A percentile compares a stretch with the other conserved stretches of the same genome.
Evolutionary conservation across 1,140 invertebrate genomes (phyloP).

Genomic region (Drosophila sp.): DNA sequence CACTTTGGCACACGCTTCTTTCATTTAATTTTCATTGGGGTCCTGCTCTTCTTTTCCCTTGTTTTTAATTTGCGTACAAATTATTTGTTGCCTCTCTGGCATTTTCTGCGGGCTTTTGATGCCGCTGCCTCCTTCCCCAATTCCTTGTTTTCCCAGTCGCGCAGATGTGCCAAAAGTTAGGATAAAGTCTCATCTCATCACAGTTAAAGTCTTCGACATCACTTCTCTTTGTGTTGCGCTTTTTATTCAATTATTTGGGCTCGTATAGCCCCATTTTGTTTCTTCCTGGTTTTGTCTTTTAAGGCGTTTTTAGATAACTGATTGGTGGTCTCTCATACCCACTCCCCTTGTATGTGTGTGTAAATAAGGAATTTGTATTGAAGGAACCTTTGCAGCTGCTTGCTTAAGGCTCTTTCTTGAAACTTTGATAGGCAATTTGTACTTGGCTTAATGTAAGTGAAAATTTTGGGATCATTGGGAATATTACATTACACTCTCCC

Average conservation of each 20-base stretch:
- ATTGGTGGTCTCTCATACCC: constrained; percentile 23
- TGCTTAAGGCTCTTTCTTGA: constrained; percentile 37
- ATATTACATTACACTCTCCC: constrained; percentile 28
- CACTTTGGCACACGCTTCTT: constrained; percentile 75
- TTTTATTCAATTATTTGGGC: constrained; percentile 52
- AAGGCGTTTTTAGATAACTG: constrained; percentile 41
- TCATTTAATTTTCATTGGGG: constrained; percentile 67
- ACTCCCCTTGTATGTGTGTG: background rate
- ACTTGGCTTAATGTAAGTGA: constrained; percentile 19
- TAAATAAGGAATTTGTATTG: constrained; percentile 21
- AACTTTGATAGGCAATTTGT: constrained; percentile 53
- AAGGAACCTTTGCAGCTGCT: constrained; percentile 39
- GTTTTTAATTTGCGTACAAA: constrained; percentile 80
- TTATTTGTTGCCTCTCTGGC: constrained; percentile 62
- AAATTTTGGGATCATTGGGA: constrained; percentile 25
- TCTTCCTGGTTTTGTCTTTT: constrained; percentile 6
- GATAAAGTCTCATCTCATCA: constrained; percentile 36
- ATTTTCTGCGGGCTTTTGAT: constrained; percentile 56
- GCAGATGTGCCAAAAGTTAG: constrained; percentile 65
- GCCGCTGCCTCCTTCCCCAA: constrained; percentile 4
- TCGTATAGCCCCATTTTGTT: constrained; percentile 25
- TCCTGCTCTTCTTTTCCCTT: constrained; percentile 31
- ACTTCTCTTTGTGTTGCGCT: constrained; percentile 36
- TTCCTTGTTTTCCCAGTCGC: constrained; percentile 5
- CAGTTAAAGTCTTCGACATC: constrained; percentile 31